These are phyloP conservation scores for Pardosa pseudoannulata DNA, from an alignment of 2,888 invertebrate species.

Conservation along the genomic window DNA sequence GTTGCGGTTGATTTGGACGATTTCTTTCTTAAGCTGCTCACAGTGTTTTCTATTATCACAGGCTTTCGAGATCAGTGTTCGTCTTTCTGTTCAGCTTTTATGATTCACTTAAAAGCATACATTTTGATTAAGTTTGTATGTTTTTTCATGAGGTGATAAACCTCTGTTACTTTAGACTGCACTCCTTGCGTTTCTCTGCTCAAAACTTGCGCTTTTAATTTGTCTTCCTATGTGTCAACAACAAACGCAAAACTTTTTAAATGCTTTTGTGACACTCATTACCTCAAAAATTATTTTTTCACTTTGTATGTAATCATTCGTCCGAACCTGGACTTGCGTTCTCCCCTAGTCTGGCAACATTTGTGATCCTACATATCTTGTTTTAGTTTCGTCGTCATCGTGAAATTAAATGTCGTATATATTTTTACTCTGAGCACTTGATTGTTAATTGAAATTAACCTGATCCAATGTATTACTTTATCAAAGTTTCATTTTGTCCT, in stretches of 20 bases:
- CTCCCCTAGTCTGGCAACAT: constrained; percentile 27
- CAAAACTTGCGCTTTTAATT: constrained; percentile 48
- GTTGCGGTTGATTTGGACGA: constrained; percentile 59
- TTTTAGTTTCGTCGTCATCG: constrained; percentile 30
- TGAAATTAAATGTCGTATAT: constrained; percentile 60
- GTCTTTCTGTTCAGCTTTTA: constrained; percentile 45
- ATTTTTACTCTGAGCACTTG: constrained; percentile 48
- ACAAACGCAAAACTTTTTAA: constrained; percentile 28
- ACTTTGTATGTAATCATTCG: constrained; percentile 22
- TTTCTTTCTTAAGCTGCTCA: constrained; percentile 49
- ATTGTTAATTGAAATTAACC: constrained; percentile 5
- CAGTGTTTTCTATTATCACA: constrained; percentile 35
- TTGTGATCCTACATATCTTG: constrained; percentile 30
- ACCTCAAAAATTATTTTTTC: constrained; percentile 19
- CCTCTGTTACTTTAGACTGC: constrained; percentile 12
- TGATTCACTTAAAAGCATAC: constrained; percentile 22
- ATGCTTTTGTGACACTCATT: constrained; percentile 40
- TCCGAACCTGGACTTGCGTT: constrained; percentile 37
- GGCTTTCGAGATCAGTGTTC: constrained; percentile 41
- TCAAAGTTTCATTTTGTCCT: constrained; percentile 8
- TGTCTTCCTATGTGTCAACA: constrained; percentile 38
- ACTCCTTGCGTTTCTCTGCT: constrained; percentile 32
- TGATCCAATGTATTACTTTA: not conserved
- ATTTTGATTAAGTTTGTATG: constrained; percentile 15
- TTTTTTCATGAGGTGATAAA: constrained; percentile 2